Evolutionary conservation across 2,888 invertebrate genomes (phyloP).

Genomic region (Latheticus oryzae): DNA sequence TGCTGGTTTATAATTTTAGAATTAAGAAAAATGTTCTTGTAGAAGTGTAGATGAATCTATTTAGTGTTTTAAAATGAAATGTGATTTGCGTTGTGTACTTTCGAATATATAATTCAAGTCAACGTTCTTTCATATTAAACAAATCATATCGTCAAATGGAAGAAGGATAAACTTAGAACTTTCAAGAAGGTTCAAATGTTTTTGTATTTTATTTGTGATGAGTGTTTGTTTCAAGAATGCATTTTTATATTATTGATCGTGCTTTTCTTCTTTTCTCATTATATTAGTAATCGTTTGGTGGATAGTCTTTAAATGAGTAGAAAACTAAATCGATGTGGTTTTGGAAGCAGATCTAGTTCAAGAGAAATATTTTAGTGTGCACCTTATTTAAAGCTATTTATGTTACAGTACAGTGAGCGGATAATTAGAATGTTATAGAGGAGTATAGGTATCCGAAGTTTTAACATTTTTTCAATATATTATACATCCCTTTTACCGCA

Average conservation of each 20-base stretch:
- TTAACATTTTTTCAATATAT: slow-evolving; percentile 33
- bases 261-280: slow-evolving; percentile 12
- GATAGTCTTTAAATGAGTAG: too few relatives aligned
- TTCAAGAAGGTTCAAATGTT: too few relatives aligned
- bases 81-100: slow-evolving; percentile 21
- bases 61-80: slow-evolving; percentile 14
- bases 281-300: slow-evolving; percentile 25
- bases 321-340: slow-evolving; percentile 31
- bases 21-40: too few relatives aligned
- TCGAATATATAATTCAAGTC: too few relatives aligned
- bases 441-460: slow-evolving; percentile 37
- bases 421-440: slow-evolving; percentile 39
- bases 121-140: too few relatives aligned
- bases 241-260: slow-evolving; percentile 15
- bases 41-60: too few relatives aligned
- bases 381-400: slow-evolving; percentile 39
- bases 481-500: slow-evolving; percentile 36
- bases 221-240: slow-evolving; percentile 34
- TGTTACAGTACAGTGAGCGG: slow-evolving; percentile 44
- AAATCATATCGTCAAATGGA: too few relatives aligned
- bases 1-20: too few relatives aligned
- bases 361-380: slow-evolving; percentile 30
- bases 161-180: too few relatives aligned
- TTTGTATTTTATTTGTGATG: slow-evolving; percentile 18
- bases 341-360: slow-evolving; percentile 31